A percentile compares a stretch with the other conserved stretches of the same genome.
Conservation (phyloP, 2,113 vertebrate species). For the Fukomys damarensis region DNA sequence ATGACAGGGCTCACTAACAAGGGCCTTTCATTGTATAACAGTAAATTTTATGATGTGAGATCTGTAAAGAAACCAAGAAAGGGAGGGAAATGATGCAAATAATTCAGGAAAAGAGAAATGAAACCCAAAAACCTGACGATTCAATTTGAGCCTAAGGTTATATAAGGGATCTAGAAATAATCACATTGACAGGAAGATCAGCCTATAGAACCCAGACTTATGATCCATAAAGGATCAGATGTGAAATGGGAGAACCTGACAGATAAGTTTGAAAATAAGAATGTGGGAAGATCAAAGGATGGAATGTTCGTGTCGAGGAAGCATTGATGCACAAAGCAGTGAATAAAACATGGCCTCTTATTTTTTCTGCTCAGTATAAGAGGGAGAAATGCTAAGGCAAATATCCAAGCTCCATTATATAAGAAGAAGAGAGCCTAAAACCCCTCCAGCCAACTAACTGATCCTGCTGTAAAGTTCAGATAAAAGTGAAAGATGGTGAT, state of each 20-base stretch:
- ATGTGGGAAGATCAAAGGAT: background rate
- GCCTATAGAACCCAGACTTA: slow-evolving; percentile 34
- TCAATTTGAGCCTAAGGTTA: background rate
- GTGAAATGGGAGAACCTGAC: slow-evolving; percentile 19
- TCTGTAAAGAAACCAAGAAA: background rate
- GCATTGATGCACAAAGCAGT: background rate
- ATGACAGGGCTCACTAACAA: background rate
- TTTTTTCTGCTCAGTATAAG: background rate
- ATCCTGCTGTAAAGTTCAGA: slow-evolving; percentile 58
- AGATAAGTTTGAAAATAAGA: slow-evolving; percentile 24
- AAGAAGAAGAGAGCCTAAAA: slow-evolving; percentile 70
- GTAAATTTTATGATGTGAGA: background rate
- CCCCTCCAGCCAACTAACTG: slow-evolving; percentile 46
- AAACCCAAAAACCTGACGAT: background rate
- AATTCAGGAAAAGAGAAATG: background rate
- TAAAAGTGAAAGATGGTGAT: slow-evolving; percentile 64
- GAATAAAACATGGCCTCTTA: background rate
- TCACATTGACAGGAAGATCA: background rate
- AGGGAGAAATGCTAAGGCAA: slow-evolving; percentile 41
- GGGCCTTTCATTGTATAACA: background rate
- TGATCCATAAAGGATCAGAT: slow-evolving; percentile 38
- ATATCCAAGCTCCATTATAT: slow-evolving; percentile 54
- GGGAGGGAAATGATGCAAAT: background rate
- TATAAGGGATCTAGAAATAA: slow-evolving; percentile 13
- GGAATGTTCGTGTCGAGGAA: background rate